Conservation (phyloP, 2,797 vertebrate species). For the Mionectes olivaceus region DNA sequence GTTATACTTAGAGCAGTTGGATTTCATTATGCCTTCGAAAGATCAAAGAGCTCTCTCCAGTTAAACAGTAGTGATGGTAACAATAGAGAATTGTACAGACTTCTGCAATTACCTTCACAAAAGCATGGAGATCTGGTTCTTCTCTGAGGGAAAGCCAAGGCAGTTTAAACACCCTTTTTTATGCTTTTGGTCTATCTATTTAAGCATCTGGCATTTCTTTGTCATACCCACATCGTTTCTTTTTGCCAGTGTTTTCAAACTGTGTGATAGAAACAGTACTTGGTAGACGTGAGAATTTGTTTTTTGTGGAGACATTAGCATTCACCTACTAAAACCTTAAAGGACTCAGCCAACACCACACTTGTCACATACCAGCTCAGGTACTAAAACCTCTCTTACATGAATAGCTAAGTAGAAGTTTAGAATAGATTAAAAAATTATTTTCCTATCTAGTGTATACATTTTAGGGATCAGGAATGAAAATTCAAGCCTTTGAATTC, state of each 20-base stretch:
- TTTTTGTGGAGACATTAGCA: not conserved
- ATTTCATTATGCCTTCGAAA: constrained; percentile 7
- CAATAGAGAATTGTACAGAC: not conserved
- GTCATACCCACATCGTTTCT: not conserved
- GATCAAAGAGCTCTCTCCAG: constrained; percentile 1
- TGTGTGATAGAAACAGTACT: not conserved
- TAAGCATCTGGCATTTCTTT: not conserved
- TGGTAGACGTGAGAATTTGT: not conserved
- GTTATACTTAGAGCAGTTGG: not conserved
- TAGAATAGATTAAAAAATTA: not conserved
- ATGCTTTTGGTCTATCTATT: not conserved
- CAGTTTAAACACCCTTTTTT: not conserved
- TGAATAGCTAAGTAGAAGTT: not conserved
- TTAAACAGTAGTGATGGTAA: not conserved
- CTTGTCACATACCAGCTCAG: not conserved
- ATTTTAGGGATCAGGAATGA: not conserved
- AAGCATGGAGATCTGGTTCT: not conserved
- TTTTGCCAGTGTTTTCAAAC: not conserved
- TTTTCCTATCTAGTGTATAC: not conserved
- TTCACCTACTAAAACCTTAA: not conserved
- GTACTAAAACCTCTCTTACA: not conserved
- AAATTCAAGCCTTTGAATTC: not conserved
- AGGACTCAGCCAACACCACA: not conserved
- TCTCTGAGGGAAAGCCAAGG: not conserved
- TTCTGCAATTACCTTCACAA: not conserved